These are phyloP conservation scores for Lysiphlebus fabarum DNA, from an alignment of 1,140 invertebrate genomes.

Conservation along the genomic window DNA sequence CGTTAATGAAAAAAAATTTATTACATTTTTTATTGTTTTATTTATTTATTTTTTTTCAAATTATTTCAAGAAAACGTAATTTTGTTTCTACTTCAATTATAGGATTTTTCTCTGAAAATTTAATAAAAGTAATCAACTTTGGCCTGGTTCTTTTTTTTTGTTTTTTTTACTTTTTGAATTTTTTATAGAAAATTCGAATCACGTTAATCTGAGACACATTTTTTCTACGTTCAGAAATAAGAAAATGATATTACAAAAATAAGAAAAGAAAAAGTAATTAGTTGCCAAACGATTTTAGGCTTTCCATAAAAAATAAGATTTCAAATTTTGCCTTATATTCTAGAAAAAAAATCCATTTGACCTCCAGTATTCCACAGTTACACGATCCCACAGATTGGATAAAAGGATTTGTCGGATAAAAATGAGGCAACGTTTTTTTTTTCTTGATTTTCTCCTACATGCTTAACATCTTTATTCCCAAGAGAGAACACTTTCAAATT, in stretches of 20 bases:
- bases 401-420: conserved; percentile 26
- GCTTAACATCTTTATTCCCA: background rate
- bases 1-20: no score
- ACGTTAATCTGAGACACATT: background rate
- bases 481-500: no score
- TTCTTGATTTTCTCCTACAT: background rate
- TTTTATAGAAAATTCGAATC: background rate
- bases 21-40: no score
- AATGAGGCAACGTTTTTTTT: background rate
- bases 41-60: no score
- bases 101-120: background rate
- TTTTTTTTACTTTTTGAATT: background rate
- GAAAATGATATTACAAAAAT: background rate
- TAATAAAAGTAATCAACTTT: background rate
- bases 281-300: conserved; percentile 24
- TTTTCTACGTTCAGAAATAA: background rate
- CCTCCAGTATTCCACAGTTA: background rate
- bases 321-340: conserved; percentile 12
- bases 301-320: conserved; percentile 26
- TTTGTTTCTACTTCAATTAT: background rate
- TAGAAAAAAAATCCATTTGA: background rate
- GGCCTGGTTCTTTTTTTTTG: no score
- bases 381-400: conserved; percentile 14
- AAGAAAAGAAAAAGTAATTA: conserved; percentile 9
- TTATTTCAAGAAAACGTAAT: background rate